Conservation (phyloP, 2,888 invertebrate species). For the Noctua fimbriata region DNA sequence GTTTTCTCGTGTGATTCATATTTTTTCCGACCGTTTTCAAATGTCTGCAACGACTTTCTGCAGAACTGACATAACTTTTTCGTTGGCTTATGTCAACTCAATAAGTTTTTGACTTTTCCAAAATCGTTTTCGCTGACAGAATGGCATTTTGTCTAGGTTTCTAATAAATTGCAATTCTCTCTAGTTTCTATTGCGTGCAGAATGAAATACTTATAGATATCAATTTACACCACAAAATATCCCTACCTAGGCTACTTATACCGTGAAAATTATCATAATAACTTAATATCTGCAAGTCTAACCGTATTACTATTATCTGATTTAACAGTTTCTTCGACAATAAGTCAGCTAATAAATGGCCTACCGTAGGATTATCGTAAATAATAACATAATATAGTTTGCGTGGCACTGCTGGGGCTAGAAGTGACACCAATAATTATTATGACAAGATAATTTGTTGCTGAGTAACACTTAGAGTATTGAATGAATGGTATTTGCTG, state of each 20-base stretch:
- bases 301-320: constrained; percentile 46
- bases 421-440: constrained; percentile 37
- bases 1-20: background rate
- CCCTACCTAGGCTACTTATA: background rate
- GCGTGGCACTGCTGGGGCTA: background rate
- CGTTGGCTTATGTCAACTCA: background rate
- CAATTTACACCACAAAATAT: constrained; percentile 16
- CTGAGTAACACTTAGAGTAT: constrained; percentile 28
- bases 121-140: background rate
- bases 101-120: background rate
- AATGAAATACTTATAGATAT: background rate
- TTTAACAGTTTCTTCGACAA: constrained; percentile 48
- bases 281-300: constrained; percentile 50
- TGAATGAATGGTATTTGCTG: constrained; percentile 28
- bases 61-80: background rate
- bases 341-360: constrained; percentile 49
- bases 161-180: background rate
- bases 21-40: background rate
- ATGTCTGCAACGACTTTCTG: background rate
- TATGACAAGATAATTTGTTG: constrained; percentile 50
- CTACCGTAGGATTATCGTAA: constrained; percentile 40
- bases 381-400: constrained; percentile 33
- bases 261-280: constrained; percentile 51
- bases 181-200: constrained; percentile 7
- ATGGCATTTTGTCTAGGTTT: background rate